Conservation (phyloP, 2,113 vertebrate species). For the Catharus bicknelli region DNA sequence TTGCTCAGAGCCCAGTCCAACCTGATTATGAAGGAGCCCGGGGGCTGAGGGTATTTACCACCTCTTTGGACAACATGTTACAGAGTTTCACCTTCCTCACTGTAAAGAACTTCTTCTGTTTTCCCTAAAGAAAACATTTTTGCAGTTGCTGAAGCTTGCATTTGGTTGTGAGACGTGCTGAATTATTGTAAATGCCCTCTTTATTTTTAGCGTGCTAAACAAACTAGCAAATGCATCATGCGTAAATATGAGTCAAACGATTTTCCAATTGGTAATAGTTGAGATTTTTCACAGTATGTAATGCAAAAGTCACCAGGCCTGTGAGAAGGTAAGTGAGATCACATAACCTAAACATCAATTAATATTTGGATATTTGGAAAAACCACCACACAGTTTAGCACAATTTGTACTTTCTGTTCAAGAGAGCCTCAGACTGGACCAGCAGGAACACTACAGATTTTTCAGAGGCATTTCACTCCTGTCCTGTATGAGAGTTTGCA, state of each 20-base stretch:
- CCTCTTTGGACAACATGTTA: fast-evolving
- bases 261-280: not conserved
- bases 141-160: not conserved
- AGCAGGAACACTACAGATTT: not conserved
- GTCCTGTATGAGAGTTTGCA: not conserved
- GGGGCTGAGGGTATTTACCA: fast-evolving
- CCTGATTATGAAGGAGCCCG: not conserved
- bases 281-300: not conserved
- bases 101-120: not conserved
- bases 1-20: fast-evolving
- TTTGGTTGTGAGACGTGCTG: not conserved
- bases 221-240: not conserved
- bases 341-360: not conserved
- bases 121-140: not conserved
- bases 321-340: not conserved
- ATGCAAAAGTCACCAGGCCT: not conserved
- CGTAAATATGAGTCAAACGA: not conserved
- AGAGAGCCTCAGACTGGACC: not conserved
- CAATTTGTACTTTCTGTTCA: not conserved
- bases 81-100: not conserved
- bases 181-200: not conserved
- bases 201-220: not conserved
- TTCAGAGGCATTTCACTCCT: not conserved
- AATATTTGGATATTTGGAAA: not conserved
- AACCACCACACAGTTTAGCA: not conserved